Conservation (phyloP, 1,140 invertebrate genomes). For the Nasonia longicornis region DNA sequence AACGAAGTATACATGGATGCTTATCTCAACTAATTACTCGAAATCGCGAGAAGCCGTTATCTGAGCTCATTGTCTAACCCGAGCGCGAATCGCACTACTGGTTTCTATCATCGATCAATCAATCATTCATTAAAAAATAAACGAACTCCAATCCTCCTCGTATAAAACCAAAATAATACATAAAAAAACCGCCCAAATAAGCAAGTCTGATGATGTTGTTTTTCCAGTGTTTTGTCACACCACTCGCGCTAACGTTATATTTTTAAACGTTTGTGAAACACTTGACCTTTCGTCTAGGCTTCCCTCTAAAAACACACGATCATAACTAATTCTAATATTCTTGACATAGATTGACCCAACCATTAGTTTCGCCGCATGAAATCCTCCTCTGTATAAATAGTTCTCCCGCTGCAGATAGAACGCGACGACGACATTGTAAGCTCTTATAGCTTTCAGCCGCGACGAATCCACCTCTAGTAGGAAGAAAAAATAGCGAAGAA, state of each 20-base stretch:
- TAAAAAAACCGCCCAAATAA: not conserved
- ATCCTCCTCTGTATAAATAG: not conserved
- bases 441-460: too few relatives aligned
- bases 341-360: slow-evolving; percentile 40
- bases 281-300: slow-evolving; percentile 44
- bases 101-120: too few relatives aligned
- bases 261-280: slow-evolving; percentile 34
- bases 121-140: not conserved
- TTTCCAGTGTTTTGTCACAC: not conserved
- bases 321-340: slow-evolving; percentile 35
- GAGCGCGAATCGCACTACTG: slow-evolving; percentile 10
- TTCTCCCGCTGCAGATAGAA: not conserved
- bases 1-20: not conserved
- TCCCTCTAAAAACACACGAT: slow-evolving; percentile 34
- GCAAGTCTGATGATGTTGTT: not conserved
- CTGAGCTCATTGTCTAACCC: not conserved
- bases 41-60: not conserved
- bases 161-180: not conserved
- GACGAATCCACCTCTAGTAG: too few relatives aligned
- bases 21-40: not conserved
- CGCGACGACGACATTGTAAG: not conserved
- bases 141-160: not conserved
- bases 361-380: slow-evolving; percentile 7
- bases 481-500: too few relatives aligned
- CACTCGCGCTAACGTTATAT: not conserved